Evolutionary conservation across 92 coral and sea anemone genomes (phyloP).

Genomic region (Heliopora coerulea): DNA sequence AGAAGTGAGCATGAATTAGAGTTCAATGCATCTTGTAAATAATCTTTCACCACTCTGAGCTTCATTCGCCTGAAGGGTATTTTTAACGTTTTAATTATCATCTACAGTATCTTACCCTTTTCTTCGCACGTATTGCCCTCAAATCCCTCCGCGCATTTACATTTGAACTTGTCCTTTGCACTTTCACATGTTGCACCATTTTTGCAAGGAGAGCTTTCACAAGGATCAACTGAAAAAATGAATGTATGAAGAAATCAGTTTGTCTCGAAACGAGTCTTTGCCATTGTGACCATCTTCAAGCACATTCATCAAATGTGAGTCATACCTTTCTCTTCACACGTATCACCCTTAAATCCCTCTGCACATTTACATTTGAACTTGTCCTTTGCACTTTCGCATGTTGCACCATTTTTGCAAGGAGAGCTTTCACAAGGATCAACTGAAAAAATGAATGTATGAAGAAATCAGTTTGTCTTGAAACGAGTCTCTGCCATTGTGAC

Average conservation of each 20-base stretch:
- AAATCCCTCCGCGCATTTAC: neutral
- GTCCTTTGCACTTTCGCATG: neutral
- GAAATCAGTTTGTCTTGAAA: too few relatives aligned
- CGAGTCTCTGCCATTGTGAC: too few relatives aligned
- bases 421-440: conserved; percentile 14
- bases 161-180: neutral
- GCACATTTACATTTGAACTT: neutral
- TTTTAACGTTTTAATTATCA: too few relatives aligned
- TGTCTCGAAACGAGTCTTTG: too few relatives aligned
- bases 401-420: conserved; percentile 15
- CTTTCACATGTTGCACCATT: neutral
- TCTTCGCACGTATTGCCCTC: neutral
- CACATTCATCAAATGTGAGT: too few relatives aligned
- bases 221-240: neutral
- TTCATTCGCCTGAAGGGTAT: too few relatives aligned
- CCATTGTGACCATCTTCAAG: too few relatives aligned
- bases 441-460: neutral
- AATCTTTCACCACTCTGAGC: too few relatives aligned
- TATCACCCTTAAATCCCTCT: conserved; percentile 4
- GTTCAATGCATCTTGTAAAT: too few relatives aligned
- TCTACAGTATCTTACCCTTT: neutral
- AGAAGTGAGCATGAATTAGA: too few relatives aligned
- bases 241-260: too few relatives aligned
- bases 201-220: neutral
- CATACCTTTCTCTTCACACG: too few relatives aligned